A percentile compares a stretch with the other conserved stretches of the same genome.
Conservation (phyloP, 2,797 vertebrate genomes). For the Argentina silus region DNA sequence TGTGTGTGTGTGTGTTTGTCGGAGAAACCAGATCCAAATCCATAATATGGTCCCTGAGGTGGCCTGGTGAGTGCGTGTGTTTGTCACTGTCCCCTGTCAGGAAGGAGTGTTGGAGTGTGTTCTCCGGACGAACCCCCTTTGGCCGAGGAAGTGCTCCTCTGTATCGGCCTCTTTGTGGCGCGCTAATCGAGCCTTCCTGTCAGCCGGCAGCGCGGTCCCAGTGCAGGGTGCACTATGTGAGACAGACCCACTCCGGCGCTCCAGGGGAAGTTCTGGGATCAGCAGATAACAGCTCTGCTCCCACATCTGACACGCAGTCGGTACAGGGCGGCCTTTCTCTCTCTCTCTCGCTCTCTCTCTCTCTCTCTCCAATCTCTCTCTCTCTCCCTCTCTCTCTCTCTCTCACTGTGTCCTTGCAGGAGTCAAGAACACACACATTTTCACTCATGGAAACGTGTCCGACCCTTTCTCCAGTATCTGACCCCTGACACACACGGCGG, state of each 20-base stretch:
- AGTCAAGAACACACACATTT: no score
- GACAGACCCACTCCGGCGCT: slow-evolving; percentile 82
- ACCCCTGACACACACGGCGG: not conserved
- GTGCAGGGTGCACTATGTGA: slow-evolving; percentile 72
- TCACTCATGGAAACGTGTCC: no score
- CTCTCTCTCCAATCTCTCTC: slow-evolving; percentile 28
- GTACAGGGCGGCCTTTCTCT: slow-evolving; percentile 55
- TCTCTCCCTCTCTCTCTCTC: slow-evolving; percentile 21
- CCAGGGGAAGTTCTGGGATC: slow-evolving; percentile 92
- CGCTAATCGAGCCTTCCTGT: slow-evolving; percentile 89
- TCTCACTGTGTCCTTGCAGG: slow-evolving; percentile 9
- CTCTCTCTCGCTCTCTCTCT: slow-evolving; percentile 63
- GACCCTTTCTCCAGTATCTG: not conserved
- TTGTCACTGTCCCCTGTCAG: slow-evolving; percentile 77
- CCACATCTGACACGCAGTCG: slow-evolving; percentile 74
- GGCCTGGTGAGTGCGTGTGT: slow-evolving; percentile 59
- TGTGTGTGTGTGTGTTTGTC: slow-evolving; percentile 39
- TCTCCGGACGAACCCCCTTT: slow-evolving; percentile 76
- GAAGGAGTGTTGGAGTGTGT: slow-evolving; percentile 76
- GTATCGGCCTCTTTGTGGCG: slow-evolving; percentile 83
- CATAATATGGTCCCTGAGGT: slow-evolving; percentile 68
- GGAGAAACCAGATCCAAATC: slow-evolving; percentile 71
- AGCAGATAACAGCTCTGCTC: slow-evolving; percentile 84
- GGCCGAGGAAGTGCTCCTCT: slow-evolving; percentile 80
- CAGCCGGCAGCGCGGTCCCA: slow-evolving; percentile 75